Conservation (phyloP, 92 coral and sea anemone genomes). For the Palythoa grandis region DNA sequence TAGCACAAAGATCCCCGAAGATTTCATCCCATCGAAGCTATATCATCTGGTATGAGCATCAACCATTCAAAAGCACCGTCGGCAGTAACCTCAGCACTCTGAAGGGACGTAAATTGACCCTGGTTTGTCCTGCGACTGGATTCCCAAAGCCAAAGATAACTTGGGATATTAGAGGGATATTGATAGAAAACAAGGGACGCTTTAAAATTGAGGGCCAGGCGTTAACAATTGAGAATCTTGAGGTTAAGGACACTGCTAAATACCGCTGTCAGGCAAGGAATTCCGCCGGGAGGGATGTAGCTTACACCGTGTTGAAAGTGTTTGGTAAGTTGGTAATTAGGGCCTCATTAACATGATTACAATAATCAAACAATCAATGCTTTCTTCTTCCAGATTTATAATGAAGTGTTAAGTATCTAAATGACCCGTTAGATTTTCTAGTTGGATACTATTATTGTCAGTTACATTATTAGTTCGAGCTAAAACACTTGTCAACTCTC, state of each 20-base stretch:
- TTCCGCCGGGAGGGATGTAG: constrained; percentile 72
- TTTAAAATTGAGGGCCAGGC: constrained; percentile 69
- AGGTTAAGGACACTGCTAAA: constrained; percentile 81
- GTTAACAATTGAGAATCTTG: constrained; percentile 69
- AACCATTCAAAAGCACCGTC: constrained; percentile 72
- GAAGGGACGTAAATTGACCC: constrained; percentile 85
- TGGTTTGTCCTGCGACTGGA: constrained; percentile 81
- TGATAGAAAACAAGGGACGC: constrained; percentile 61
- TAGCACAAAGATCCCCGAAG: constrained; percentile 72
- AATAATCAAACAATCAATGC: no score
- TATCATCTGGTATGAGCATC: constrained; percentile 84
- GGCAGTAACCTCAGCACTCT: constrained; percentile 86
- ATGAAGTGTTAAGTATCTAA: no score
- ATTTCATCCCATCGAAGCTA: constrained; percentile 60
- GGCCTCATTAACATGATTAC: no score
- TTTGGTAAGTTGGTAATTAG: constrained; percentile 59
- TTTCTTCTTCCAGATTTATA: no score
- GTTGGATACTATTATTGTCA: no score
- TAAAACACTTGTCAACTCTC: no score
- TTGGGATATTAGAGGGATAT: constrained; percentile 77
- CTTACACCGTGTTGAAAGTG: constrained; percentile 76
- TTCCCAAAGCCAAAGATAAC: constrained; percentile 79
- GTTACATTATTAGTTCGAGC: no score
- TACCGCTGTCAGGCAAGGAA: constrained; percentile 84
- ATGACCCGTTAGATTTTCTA: no score